Conservation (phyloP, 1,140 invertebrate species). For the Eurosta solidaginis region DNA sequence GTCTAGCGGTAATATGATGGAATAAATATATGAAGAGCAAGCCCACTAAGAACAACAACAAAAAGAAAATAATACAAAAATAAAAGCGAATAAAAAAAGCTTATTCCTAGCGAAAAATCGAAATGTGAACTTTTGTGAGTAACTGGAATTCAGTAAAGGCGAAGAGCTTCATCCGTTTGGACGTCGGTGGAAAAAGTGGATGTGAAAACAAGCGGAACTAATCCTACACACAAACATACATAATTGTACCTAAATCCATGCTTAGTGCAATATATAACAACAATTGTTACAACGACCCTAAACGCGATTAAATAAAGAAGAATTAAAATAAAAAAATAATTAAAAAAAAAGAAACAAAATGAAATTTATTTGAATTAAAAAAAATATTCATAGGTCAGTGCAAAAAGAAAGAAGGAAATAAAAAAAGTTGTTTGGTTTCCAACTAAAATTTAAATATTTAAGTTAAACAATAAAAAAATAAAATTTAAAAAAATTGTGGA, state of each 20-base stretch:
- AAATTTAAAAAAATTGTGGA: too few species aligned
- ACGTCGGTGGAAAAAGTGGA: neutral
- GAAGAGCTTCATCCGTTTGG: neutral
- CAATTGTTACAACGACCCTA: slow-evolving; percentile 11
- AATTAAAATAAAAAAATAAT: neutral
- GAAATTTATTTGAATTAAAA: neutral
- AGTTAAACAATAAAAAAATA: too few species aligned
- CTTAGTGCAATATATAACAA: neutral
- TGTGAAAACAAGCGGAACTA: too few species aligned
- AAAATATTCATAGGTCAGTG: neutral
- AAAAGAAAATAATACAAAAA: neutral
- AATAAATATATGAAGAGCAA: neutral
- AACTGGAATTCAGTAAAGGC: slow-evolving; percentile 11
- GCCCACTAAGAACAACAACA: neutral
- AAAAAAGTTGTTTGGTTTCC: too few species aligned
- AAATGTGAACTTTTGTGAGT: neutral
- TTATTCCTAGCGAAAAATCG: slow-evolving; percentile 4
- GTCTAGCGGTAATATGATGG: neutral
- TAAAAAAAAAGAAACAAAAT: neutral
- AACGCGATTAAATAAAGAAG: slow-evolving; percentile 5
- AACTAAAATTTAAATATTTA: too few species aligned
- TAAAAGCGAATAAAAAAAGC: neutral
- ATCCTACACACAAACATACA: too few species aligned
- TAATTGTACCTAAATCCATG: neutral
- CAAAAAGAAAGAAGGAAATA: neutral